These are phyloP conservation scores for Proteles cristata DNA, from an alignment of 2,113 vertebrate genomes.

Conservation along the genomic window DNA sequence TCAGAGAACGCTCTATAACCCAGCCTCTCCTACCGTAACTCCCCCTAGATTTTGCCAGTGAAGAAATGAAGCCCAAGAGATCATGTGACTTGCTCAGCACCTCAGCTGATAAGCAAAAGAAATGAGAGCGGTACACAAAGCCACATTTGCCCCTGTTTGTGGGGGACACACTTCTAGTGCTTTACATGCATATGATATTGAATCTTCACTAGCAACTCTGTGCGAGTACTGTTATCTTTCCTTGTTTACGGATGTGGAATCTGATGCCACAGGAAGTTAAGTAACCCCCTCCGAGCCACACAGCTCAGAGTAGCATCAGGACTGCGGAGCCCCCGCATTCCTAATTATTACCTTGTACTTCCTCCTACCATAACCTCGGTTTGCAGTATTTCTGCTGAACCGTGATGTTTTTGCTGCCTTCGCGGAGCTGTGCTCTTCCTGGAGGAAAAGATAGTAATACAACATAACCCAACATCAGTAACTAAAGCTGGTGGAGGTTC, in stretches of 20 bases:
- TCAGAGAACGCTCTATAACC: neutral
- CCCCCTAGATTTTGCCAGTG: neutral
- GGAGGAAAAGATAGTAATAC: neutral
- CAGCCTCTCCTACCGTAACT: neutral
- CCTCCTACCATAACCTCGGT: neutral
- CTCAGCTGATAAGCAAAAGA: neutral
- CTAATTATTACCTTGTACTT: neutral
- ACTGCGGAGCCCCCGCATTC: neutral
- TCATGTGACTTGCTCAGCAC: neutral
- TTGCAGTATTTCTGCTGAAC: neutral
- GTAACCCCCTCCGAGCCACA: neutral
- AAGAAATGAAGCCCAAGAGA: slow-evolving; percentile 6
- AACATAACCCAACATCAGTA: neutral
- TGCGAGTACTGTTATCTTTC: neutral
- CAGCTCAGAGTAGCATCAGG: neutral
- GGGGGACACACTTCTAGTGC: neutral
- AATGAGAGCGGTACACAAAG: neutral
- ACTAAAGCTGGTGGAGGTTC: too few relatives aligned
- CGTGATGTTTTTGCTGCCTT: neutral
- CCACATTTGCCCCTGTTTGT: neutral
- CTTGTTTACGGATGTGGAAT: neutral
- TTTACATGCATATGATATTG: neutral
- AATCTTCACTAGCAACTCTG: neutral
- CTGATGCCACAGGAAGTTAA: neutral
- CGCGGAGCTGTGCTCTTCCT: neutral